Evolutionary conservation across 2,888 invertebrate species (phyloP).

Genomic region (Reticulitermes lucifugus): DNA sequence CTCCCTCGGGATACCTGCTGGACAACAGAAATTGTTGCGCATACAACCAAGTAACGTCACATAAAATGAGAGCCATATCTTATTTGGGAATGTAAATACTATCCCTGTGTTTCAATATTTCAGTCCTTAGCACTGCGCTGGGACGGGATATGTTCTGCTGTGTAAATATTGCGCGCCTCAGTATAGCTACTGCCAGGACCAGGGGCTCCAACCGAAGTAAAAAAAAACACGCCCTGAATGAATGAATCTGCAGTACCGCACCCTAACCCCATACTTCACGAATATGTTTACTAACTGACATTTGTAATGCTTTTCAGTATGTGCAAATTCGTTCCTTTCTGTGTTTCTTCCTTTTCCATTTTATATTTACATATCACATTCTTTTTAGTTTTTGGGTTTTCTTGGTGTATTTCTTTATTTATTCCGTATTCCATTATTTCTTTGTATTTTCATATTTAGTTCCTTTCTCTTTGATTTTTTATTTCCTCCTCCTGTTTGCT

Average conservation of each 20-base stretch:
- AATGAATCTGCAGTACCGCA: neutral
- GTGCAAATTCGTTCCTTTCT: too few relatives aligned
- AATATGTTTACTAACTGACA: too few relatives aligned
- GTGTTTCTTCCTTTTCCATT: too few relatives aligned
- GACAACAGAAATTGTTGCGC: neutral
- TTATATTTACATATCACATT: too few relatives aligned
- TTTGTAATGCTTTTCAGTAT: too few relatives aligned
- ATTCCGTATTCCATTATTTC: too few relatives aligned
- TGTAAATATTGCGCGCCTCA: neutral
- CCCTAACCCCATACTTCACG: too few relatives aligned
- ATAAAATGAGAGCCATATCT: conserved; percentile 31
- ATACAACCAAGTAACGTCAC: neutral
- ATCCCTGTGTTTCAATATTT: conserved; percentile 43
- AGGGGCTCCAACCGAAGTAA: neutral
- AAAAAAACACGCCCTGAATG: neutral
- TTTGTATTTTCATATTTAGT: too few relatives aligned
- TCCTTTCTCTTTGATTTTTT: too few relatives aligned
- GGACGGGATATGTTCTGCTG: neutral
- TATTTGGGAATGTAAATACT: conserved; percentile 42
- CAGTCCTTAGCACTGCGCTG: conserved; percentile 21
- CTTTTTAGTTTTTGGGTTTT: too few relatives aligned
- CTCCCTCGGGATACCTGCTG: neutral
- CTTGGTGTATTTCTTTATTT: too few relatives aligned
- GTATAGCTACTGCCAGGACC: neutral
- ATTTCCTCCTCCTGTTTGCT: too few relatives aligned